These are phyloP conservation scores for Catamblyrhynchus diadema DNA, from an alignment of 2,797 vertebrate species.

Conservation along the genomic window DNA sequence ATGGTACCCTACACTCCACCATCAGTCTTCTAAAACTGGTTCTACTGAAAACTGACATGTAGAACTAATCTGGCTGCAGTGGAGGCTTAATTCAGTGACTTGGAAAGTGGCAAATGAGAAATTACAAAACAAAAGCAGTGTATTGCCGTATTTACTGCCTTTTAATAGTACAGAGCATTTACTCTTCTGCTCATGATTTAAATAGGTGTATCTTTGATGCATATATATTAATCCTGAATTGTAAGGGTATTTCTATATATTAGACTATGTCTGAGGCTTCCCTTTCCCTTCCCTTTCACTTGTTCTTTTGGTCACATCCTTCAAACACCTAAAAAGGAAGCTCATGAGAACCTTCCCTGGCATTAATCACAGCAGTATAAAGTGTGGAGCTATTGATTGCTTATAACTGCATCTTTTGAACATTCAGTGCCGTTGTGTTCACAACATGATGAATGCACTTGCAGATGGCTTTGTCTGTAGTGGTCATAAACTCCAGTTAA, in stretches of 20 bases:
- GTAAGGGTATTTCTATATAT: neutral
- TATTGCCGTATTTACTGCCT: neutral
- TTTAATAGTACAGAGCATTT: neutral
- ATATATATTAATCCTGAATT: neutral
- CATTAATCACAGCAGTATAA: neutral
- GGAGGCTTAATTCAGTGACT: neutral
- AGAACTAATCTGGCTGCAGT: neutral
- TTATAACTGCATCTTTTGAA: constrained; percentile 44
- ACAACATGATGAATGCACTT: constrained; percentile 43
- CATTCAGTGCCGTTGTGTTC: constrained; percentile 7
- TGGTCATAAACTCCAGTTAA: constrained; percentile 42
- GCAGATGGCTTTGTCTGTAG: constrained; percentile 42
- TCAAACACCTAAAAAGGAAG: neutral
- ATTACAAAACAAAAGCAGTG: neutral
- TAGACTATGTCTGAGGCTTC: neutral
- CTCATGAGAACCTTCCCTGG: neutral
- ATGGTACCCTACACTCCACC: neutral
- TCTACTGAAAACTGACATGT: neutral
- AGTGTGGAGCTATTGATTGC: constrained; percentile 5
- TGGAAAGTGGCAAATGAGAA: neutral
- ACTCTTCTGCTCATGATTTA: neutral
- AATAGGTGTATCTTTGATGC: neutral
- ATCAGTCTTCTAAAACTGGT: neutral
- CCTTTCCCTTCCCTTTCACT: neutral
- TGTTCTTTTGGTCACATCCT: neutral